phyloP scores from a whole-genome alignment of 2,797 vertebrate genomes.

The Phoebastria nigripes region DNA sequence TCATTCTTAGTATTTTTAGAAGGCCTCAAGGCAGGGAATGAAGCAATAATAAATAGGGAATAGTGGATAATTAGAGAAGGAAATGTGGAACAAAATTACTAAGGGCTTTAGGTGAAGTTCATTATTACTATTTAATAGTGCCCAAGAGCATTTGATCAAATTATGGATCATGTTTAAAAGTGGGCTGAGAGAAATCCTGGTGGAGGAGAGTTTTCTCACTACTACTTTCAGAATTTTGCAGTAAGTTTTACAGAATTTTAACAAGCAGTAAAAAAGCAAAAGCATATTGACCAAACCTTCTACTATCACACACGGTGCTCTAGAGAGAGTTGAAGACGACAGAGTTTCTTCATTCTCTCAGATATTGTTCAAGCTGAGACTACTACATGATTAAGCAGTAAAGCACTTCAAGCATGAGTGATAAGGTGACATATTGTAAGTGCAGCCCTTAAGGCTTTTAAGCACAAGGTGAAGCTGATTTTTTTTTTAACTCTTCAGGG shows the following conservation, averaged over 20 bases:
- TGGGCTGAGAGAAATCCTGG: conserved; percentile 68
- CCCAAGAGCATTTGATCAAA: conserved; percentile 80
- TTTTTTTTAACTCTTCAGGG: background rate
- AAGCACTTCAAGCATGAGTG: conserved; percentile 19
- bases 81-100: conserved; percentile 83
- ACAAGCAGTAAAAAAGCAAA: background rate
- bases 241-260: conserved; percentile 38
- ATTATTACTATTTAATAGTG: conserved; percentile 83
- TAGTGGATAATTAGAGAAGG: conserved; percentile 81
- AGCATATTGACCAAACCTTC: background rate
- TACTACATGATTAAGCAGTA: conserved; percentile 26
- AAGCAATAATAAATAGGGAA: conserved; percentile 84
- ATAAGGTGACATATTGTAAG: conserved; percentile 28
- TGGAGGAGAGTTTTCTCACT: conserved; percentile 45
- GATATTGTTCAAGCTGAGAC: background rate
- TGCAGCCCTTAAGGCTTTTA: background rate
- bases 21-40: conserved; percentile 77
- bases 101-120: conserved; percentile 84
- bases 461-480: background rate
- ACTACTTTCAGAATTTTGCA: conserved; percentile 24
- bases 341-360: background rate
- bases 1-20: conserved; percentile 83
- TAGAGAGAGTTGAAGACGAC: background rate
- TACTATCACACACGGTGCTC: background rate
- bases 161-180: conserved; percentile 77